phyloP scores from a whole-genome alignment of 2,113 vertebrate genomes.

The Galbula dea region DNA sequence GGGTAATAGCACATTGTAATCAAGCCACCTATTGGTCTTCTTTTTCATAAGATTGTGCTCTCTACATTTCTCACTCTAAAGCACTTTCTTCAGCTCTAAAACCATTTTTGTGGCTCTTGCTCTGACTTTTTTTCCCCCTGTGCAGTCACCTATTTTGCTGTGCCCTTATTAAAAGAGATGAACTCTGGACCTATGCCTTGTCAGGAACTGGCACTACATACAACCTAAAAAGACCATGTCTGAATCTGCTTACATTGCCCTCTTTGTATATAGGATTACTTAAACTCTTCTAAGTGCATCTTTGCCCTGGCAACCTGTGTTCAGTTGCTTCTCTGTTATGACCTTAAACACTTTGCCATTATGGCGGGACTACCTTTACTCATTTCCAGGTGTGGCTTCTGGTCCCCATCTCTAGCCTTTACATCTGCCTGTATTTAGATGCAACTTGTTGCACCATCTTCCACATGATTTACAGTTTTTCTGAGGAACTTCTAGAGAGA shows the following conservation, averaged over 20 bases:
- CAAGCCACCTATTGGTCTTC: not conserved
- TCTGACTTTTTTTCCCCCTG: not conserved
- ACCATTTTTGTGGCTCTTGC: not conserved
- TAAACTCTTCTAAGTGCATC: not conserved
- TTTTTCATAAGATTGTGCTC: not conserved
- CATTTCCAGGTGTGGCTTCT: not conserved
- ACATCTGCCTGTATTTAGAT: not conserved
- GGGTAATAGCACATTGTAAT: not conserved
- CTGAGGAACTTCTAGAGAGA: not conserved
- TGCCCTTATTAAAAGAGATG: not conserved
- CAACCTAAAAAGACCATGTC: not conserved
- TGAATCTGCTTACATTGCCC: not conserved
- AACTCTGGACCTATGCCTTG: not conserved
- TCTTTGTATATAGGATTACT: not conserved
- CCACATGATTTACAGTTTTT: not conserved
- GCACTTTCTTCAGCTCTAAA: not conserved
- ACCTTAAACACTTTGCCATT: not conserved
- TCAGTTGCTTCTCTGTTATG: not conserved
- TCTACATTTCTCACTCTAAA: not conserved
- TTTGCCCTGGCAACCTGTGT: not conserved
- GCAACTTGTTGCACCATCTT: not conserved
- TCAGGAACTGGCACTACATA: not conserved
- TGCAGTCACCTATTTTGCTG: not conserved
- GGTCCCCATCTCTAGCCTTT: not conserved
- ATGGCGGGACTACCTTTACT: not conserved